phyloP scores from a whole-genome alignment of 1,140 invertebrate species.

The Ceratoteleas bidentatus region DNA sequence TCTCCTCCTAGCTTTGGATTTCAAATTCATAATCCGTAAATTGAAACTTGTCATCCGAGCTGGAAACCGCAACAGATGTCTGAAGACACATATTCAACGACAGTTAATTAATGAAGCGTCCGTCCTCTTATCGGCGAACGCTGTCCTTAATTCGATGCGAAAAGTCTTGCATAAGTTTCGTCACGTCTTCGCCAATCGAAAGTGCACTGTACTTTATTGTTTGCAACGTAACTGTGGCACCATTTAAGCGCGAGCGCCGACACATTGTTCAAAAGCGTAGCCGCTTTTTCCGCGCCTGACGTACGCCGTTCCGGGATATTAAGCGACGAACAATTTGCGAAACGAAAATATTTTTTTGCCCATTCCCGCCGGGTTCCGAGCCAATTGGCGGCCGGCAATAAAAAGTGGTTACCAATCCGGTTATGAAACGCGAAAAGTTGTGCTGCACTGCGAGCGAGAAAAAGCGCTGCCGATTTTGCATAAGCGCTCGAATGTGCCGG shows the following conservation, averaged over 20 bases:
- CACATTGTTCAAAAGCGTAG: conserved; percentile 44
- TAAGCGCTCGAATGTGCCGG: neutral
- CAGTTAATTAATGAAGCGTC: conserved; percentile 23
- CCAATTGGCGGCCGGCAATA: conserved; percentile 8
- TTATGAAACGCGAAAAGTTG: conserved; percentile 29
- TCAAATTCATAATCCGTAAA: too few relatives aligned
- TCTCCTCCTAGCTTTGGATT: too few relatives aligned
- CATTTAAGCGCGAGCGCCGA: too few relatives aligned
- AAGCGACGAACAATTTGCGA: conserved; percentile 32
- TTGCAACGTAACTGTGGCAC: conserved; percentile 19
- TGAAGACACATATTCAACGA: conserved; percentile 12
- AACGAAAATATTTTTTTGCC: conserved; percentile 38
- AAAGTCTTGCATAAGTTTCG: conserved; percentile 56
- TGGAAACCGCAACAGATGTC: conserved; percentile 3
- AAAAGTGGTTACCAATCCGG: conserved; percentile 42
- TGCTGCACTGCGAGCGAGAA: neutral
- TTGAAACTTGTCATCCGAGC: too few relatives aligned
- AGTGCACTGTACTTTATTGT: conserved; percentile 59
- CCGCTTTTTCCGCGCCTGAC: conserved; percentile 24
- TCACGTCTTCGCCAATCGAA: conserved; percentile 47
- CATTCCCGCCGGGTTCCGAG: too few relatives aligned
- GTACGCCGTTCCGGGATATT: conserved; percentile 39
- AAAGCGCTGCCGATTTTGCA: neutral
- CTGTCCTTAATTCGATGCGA: conserved; percentile 29
- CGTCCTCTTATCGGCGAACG: conserved; percentile 15